Evolutionary conservation across 2,113 vertebrate species (phyloP).

Genomic region (Pedetes capensis): DNA sequence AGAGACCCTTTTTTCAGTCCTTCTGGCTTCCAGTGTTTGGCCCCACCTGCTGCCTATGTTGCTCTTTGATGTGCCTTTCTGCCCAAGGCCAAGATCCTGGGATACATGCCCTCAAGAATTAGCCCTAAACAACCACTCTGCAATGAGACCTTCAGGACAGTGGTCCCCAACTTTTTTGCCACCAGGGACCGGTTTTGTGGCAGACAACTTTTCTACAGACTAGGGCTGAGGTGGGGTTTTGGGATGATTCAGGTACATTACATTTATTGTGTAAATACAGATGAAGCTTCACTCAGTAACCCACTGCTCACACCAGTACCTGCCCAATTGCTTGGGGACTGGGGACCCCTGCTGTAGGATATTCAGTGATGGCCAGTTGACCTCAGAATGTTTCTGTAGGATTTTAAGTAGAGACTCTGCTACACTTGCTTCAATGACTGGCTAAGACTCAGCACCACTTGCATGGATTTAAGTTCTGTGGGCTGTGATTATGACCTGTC

Average conservation of each 20-base stretch:
- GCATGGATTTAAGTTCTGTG: background rate
- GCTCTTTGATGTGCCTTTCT: background rate
- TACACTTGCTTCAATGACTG: background rate
- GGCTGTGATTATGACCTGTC: background rate
- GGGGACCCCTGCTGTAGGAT: no score
- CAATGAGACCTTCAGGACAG: background rate
- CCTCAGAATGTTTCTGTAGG: background rate
- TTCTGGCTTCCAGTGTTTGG: background rate
- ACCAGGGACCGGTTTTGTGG: no score
- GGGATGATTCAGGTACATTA: no score
- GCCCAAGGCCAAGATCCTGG: background rate
- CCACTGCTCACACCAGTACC: no score
- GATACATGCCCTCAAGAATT: background rate
- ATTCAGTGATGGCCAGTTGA: background rate
- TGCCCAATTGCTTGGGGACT: no score
- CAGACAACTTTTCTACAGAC: no score
- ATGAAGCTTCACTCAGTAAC: no score
- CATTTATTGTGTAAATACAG: no score
- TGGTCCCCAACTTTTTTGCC: no score
- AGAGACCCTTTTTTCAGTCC: background rate
- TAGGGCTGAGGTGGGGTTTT: no score
- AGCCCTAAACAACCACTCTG: background rate
- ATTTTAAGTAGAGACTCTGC: background rate
- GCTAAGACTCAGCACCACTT: background rate
- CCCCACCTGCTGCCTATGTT: accelerated